These are phyloP conservation scores for Grapholita molesta DNA, from an alignment of 1,140 invertebrate species.

Conservation along the genomic window DNA sequence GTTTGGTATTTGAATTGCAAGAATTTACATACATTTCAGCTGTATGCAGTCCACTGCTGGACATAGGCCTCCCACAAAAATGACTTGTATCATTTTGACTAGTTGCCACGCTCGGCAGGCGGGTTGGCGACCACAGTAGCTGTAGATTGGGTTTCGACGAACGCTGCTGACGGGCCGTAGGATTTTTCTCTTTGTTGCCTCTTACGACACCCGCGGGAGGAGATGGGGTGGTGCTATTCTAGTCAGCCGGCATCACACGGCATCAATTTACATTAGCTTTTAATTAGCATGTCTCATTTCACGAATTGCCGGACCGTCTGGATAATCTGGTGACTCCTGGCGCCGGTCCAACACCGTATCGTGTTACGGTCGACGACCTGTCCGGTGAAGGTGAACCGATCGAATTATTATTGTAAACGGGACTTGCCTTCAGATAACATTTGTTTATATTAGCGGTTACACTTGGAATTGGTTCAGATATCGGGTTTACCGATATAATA, in stretches of 20 bases:
- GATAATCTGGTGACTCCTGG: neutral
- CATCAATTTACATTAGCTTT: neutral
- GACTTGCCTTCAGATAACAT: neutral
- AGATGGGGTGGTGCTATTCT: too few relatives aligned
- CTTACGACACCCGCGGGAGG: too few relatives aligned
- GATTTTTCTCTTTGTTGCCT: too few relatives aligned
- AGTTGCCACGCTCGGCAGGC: too few relatives aligned
- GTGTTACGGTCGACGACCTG: neutral
- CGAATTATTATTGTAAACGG: constrained; percentile 1
- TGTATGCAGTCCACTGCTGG: too few relatives aligned
- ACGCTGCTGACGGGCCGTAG: too few relatives aligned
- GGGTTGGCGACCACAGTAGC: too few relatives aligned
- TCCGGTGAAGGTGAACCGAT: constrained; percentile 2
- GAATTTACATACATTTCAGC: neutral
- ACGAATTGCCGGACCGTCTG: neutral
- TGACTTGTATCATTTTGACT: too few relatives aligned
- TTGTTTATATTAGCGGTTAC: neutral
- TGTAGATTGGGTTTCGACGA: too few relatives aligned
- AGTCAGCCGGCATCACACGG: too few relatives aligned
- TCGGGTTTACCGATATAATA: neutral
- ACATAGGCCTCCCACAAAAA: too few relatives aligned
- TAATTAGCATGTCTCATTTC: neutral
- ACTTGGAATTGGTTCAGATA: neutral
- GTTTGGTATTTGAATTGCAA: too few relatives aligned
- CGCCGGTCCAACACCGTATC: neutral